phyloP scores from a whole-genome alignment of 2,888 invertebrate species.

The Morinoia aosen region DNA sequence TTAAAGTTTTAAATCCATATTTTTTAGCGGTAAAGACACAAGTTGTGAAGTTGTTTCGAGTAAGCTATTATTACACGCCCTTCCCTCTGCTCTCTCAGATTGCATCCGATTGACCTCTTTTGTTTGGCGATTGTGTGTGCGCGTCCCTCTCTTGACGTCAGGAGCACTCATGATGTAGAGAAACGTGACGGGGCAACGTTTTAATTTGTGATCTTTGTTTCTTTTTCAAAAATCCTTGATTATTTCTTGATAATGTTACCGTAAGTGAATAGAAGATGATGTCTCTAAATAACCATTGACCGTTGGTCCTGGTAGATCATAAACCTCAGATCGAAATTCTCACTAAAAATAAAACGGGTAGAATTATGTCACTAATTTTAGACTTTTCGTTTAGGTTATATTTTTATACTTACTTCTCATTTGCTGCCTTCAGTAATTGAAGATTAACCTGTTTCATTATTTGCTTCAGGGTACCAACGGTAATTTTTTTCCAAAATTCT shows the following conservation, averaged over 20 bases:
- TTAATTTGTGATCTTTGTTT: too few relatives aligned
- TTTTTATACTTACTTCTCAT: background rate
- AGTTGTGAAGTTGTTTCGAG: background rate
- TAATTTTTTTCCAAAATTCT: background rate
- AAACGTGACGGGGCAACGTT: too few relatives aligned
- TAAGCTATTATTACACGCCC: background rate
- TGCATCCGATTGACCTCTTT: background rate
- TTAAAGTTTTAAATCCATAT: too few relatives aligned
- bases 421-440: background rate
- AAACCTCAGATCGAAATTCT: too few relatives aligned
- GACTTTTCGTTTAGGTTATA: too few relatives aligned
- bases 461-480: background rate
- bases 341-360: too few relatives aligned
- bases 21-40: too few relatives aligned
- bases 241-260: background rate
- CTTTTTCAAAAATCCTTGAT: background rate
- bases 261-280: background rate
- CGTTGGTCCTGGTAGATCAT: too few relatives aligned
- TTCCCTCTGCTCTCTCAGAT: too few relatives aligned
- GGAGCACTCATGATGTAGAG: background rate
- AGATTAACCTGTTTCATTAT: background rate
- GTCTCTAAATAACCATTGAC: too few relatives aligned
- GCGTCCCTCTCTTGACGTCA: background rate
- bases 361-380: too few relatives aligned
- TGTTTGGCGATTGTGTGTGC: background rate